These are phyloP conservation scores for Chrysogorgia sp. DNA, from an alignment of 92 coral and sea anemone species.

Conservation along the genomic window DNA sequence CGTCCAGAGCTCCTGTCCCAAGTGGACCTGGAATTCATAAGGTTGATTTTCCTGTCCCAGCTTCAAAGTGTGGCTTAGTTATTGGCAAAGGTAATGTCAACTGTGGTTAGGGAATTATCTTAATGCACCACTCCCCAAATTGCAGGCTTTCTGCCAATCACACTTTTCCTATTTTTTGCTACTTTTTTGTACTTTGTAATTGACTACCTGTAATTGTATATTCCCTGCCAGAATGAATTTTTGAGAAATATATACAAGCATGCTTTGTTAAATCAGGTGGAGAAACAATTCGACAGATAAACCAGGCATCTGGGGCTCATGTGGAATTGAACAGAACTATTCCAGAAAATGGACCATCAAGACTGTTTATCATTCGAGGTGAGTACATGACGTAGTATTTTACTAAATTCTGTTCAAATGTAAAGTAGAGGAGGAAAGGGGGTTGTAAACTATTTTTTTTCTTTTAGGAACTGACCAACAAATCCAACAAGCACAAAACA, in stretches of 20 bases:
- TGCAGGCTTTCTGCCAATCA: too few relatives aligned
- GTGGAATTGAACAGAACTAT: constrained; percentile 87
- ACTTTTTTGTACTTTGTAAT: too few relatives aligned
- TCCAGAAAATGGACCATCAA: constrained; percentile 94
- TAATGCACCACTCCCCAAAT: too few relatives aligned
- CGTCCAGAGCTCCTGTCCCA: constrained; percentile 89
- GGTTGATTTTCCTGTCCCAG: constrained; percentile 92
- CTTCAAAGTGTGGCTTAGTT: constrained; percentile 93
- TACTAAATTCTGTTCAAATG: background rate
- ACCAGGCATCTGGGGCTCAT: constrained; percentile 82
- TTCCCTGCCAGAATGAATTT: too few relatives aligned
- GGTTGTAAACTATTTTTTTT: background rate
- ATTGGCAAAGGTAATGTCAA: constrained; percentile 80
- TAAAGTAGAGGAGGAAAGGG: too few relatives aligned
- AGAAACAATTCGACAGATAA: constrained; percentile 92
- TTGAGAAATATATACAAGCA: too few relatives aligned
- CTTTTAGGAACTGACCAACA: constrained; percentile 87
- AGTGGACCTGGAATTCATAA: constrained; percentile 87
- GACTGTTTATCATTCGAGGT: constrained; percentile 86
- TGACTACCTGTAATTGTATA: too few relatives aligned
- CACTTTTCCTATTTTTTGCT: too few relatives aligned
- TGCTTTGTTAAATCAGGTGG: constrained; percentile 65
- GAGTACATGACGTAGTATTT: background rate
- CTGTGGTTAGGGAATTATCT: background rate
- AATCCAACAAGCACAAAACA: constrained; percentile 89